Percentiles rank a stretch among this genome's conserved stretches.
These are phyloP conservation scores for Tapera naevia DNA, from an alignment of 2,797 vertebrate genomes.

Conservation along the genomic window DNA sequence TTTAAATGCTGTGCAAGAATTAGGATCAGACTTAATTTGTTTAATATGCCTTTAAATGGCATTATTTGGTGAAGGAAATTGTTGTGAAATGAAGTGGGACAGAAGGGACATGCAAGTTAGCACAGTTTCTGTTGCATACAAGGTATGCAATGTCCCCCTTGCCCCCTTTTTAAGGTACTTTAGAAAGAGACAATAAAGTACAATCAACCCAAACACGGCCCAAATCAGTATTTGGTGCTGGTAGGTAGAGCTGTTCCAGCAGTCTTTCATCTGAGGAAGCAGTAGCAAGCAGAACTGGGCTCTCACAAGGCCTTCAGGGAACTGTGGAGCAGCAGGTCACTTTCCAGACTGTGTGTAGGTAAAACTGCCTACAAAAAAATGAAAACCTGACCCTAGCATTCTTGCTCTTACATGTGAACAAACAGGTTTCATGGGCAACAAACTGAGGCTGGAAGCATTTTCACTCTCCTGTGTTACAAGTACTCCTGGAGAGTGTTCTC, in stretches of 20 bases:
- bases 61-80: not conserved
- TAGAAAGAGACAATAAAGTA: not conserved
- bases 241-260: not conserved
- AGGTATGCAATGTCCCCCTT: not conserved
- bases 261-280: not conserved
- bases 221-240: not conserved
- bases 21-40: not conserved
- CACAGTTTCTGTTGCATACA: fast-evolving
- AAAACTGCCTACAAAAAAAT: not conserved
- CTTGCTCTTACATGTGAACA: not conserved
- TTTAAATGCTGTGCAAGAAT: not conserved
- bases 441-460: not conserved
- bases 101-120: not conserved
- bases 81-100: not conserved
- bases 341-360: fast-evolving
- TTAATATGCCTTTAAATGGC: not conserved
- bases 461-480: not conserved
- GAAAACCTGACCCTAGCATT: not conserved
- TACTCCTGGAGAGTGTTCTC: not conserved
- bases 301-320: not conserved
- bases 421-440: not conserved
- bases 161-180: not conserved
- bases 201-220: not conserved
- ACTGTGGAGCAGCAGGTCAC: not conserved
- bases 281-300: not conserved